A percentile compares a stretch with the other conserved stretches of the same genome.
These are phyloP conservation scores for Trichoplusia ni DNA, from an alignment of 1,140 invertebrate genomes.

Conservation along the genomic window DNA sequence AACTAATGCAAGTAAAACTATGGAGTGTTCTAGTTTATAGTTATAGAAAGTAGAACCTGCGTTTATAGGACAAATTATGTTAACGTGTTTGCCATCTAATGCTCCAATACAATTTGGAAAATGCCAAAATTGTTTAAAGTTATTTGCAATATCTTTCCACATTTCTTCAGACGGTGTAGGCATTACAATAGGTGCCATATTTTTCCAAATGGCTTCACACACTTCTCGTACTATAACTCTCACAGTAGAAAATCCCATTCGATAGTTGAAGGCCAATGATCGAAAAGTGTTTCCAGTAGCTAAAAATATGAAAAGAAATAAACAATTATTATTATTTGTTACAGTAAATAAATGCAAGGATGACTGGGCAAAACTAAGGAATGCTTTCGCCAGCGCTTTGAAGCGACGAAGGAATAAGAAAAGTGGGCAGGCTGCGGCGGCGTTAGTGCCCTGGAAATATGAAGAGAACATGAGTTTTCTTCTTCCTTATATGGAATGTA, in stretches of 20 bases:
- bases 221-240: conserved; percentile 37
- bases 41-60: conserved; percentile 69
- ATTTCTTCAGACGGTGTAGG: conserved; percentile 25
- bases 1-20: conserved; percentile 74
- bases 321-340: conserved; percentile 29
- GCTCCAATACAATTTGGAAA: conserved; percentile 33
- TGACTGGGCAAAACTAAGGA: conserved; percentile 34
- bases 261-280: conserved; percentile 38
- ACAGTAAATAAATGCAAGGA: conserved; percentile 34
- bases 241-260: conserved; percentile 39
- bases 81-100: conserved; percentile 62
- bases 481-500: conserved; percentile 31
- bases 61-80: conserved; percentile 46
- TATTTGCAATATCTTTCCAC: conserved; percentile 22
- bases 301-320: conserved; percentile 27
- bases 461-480: conserved; percentile 39
- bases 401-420: conserved; percentile 34
- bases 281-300: conserved; percentile 35
- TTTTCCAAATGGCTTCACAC: conserved; percentile 35
- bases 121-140: conserved; percentile 23
- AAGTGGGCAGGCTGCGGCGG: conserved; percentile 34
- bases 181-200: conserved; percentile 25
- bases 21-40: conserved; percentile 73
- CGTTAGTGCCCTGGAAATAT: conserved; percentile 30
- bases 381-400: conserved; percentile 26